These are phyloP conservation scores for Oopsacas minuta DNA, from an alignment of 37 sponge, comb jelly and placozoan species.

Conservation along the genomic window DNA sequence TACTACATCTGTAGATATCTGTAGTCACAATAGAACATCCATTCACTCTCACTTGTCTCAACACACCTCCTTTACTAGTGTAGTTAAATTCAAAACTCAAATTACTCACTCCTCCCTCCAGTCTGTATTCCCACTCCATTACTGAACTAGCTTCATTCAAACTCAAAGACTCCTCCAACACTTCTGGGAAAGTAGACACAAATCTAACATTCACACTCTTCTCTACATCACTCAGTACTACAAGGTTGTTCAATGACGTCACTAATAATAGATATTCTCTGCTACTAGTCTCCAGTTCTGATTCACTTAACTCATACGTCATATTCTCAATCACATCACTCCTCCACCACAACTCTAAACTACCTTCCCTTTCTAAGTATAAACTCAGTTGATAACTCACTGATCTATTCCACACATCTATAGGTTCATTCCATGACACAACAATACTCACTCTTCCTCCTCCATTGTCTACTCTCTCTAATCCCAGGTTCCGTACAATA, in stretches of 20 bases:
- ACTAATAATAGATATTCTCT: background rate
- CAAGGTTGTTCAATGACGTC: background rate
- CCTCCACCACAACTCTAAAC: background rate
- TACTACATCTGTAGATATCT: background rate
- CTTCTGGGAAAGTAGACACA: background rate
- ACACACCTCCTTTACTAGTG: background rate
- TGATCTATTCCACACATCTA: background rate
- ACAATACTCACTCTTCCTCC: background rate
- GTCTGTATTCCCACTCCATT: background rate
- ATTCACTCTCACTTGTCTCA: background rate
- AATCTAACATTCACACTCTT: background rate
- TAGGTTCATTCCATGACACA: background rate
- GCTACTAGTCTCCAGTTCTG: background rate
- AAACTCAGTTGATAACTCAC: constrained; percentile 1
- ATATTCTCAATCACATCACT: background rate
- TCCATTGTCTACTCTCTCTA: background rate
- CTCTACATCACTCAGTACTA: background rate
- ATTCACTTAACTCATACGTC: background rate
- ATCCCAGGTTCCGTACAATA: background rate
- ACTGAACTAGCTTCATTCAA: background rate
- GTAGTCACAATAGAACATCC: background rate
- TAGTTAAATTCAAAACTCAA: background rate
- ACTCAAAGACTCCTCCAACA: background rate
- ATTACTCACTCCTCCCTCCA: background rate
- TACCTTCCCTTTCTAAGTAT: background rate